phyloP scores from a whole-genome alignment of 2,113 vertebrate genomes.

The Bos taurus region DNA sequence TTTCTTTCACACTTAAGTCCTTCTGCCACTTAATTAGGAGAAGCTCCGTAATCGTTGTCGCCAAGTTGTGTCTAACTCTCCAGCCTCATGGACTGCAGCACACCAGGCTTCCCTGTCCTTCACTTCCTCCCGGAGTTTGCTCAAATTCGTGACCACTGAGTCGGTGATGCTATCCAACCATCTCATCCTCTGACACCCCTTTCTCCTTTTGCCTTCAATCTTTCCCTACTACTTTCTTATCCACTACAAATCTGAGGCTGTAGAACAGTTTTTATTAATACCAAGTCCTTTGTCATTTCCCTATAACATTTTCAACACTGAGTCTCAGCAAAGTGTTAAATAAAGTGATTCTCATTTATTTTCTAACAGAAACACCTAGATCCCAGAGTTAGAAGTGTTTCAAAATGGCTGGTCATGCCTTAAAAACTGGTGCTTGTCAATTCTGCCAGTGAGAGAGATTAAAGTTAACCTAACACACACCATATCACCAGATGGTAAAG shows the following conservation, averaged over 20 bases:
- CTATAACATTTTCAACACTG: background rate
- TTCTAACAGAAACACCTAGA: background rate
- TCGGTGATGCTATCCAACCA: background rate
- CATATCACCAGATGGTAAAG: background rate
- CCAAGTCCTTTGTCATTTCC: background rate
- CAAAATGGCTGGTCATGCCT: background rate
- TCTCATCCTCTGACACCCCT: background rate
- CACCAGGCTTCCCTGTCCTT: background rate
- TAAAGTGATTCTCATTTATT: background rate
- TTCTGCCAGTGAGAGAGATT: background rate
- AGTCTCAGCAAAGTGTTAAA: background rate
- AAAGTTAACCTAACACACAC: background rate
- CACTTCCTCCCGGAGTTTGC: background rate
- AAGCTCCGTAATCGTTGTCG: background rate
- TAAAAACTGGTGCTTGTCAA: background rate
- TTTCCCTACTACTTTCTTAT: background rate
- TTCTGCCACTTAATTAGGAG: background rate
- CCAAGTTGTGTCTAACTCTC: background rate
- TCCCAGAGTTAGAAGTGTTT: background rate
- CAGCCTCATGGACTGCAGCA: background rate
- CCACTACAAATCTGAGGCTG: background rate
- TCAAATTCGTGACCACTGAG: background rate
- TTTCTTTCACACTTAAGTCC: background rate
- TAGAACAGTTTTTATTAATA: background rate
- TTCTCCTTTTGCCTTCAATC: background rate